These are phyloP conservation scores for Chaetodon trifascialis DNA, from an alignment of 2,113 vertebrate species.

Conservation along the genomic window DNA sequence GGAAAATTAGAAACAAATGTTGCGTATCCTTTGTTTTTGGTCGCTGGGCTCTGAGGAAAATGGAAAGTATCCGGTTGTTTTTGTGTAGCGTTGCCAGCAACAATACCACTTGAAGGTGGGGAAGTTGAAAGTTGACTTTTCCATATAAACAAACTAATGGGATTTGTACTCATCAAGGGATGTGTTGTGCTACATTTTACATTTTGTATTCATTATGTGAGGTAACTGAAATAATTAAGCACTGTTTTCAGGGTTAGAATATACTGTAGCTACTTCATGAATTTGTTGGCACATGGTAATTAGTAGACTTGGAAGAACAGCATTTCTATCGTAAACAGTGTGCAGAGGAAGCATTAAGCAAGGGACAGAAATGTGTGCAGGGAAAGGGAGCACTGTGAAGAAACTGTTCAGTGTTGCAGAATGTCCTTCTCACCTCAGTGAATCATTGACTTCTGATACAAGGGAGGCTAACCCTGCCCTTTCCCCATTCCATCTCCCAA, in stretches of 20 bases:
- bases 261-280: neutral
- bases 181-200: slow-evolving; percentile 5
- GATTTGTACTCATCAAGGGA: neutral
- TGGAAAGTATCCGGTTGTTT: no score
- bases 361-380: slow-evolving; percentile 16
- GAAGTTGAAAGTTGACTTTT: no score
- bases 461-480: slow-evolving; percentile 55
- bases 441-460: slow-evolving; percentile 73
- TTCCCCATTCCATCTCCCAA: slow-evolving; percentile 59
- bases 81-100: no score
- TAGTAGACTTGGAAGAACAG: neutral
- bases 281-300: slow-evolving; percentile 10
- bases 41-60: no score
- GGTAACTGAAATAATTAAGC: neutral
- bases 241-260: neutral
- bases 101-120: no score
- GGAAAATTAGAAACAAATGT: no score
- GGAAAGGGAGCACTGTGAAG: slow-evolving; percentile 34
- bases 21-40: no score
- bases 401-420: slow-evolving; percentile 67
- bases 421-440: slow-evolving; percentile 75
- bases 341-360: slow-evolving; percentile 11
- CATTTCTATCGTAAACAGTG: neutral
- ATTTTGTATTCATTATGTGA: neutral
- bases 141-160: neutral